Percentiles rank a stretch among this genome's conserved stretches.
Evolutionary conservation across 30 jellyfish, hydroid and myxozoan species (phyloP).

Genomic region (Aurelia aurita complex sp. Pacific): DNA sequence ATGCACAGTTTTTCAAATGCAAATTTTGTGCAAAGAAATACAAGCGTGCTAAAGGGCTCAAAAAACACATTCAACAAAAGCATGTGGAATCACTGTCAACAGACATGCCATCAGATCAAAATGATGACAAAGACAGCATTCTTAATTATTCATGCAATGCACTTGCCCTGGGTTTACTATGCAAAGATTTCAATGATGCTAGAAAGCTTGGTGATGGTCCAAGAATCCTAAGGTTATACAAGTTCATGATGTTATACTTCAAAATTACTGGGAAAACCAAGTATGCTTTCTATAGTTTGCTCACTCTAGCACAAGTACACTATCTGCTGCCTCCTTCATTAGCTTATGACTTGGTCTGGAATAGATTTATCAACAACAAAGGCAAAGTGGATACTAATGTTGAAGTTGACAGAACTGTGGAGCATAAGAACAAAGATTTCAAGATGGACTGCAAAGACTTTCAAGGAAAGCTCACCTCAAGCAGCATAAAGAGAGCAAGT

Average conservation of each 20-base stretch:
- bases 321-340: slow-evolving; percentile 28
- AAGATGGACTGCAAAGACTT: slow-evolving; percentile 43
- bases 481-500: slow-evolving; percentile 26
- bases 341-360: slow-evolving; percentile 34
- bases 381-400: slow-evolving; percentile 28
- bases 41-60: background rate
- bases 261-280: background rate
- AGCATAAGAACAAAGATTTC: slow-evolving; percentile 26
- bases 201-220: slow-evolving; percentile 27
- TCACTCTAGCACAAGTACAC: too few species aligned
- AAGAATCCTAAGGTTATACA: slow-evolving; percentile 12
- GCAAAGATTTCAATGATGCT: slow-evolving; percentile 8
- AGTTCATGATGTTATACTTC: background rate
- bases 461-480: slow-evolving; percentile 38
- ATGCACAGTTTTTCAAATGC: background rate
- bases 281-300: slow-evolving; percentile 12
- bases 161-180: slow-evolving; percentile 2
- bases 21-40: background rate
- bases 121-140: too few species aligned
- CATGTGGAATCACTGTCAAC: background rate
- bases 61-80: background rate
- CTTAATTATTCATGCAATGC: background rate
- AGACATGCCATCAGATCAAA: too few species aligned
- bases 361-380: slow-evolving; percentile 14
- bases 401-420: slow-evolving; percentile 33